Evolutionary conservation across 2,888 invertebrate genomes (phyloP).

Genomic region (Timema podura): DNA sequence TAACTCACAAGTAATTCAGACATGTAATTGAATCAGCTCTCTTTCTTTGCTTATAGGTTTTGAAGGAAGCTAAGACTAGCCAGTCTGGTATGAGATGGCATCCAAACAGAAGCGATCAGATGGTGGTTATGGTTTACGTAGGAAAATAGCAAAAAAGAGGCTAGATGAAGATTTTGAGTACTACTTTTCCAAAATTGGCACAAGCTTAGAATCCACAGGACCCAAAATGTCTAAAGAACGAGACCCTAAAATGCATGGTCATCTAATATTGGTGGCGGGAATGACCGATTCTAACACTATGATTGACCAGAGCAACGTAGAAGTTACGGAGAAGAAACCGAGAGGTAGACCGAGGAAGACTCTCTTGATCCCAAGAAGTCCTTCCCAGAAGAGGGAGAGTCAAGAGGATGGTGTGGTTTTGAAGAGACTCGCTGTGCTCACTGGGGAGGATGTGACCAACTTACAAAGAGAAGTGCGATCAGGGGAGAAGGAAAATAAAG

Average conservation of each 20-base stretch:
- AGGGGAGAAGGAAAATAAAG: slow-evolving; percentile 31
- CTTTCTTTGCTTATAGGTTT: slow-evolving; percentile 30
- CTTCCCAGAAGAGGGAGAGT: not conserved
- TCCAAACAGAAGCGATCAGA: slow-evolving; percentile 29
- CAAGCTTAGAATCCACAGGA: slow-evolving; percentile 5
- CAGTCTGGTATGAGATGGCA: slow-evolving; percentile 25
- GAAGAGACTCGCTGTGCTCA: not conserved
- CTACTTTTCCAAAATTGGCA: slow-evolving; percentile 29
- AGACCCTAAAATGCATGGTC: slow-evolving; percentile 4
- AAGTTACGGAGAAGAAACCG: slow-evolving; percentile 20
- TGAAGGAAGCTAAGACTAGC: slow-evolving; percentile 20
- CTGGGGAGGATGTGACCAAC: slow-evolving; percentile 19
- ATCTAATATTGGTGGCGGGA: slow-evolving; percentile 16
- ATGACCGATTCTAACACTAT: slow-evolving; percentile 6
- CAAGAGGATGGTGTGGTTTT: not conserved
- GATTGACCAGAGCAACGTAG: slow-evolving; percentile 17
- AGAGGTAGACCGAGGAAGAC: slow-evolving; percentile 29
- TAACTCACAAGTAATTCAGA: too few species aligned
- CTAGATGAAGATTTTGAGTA: slow-evolving; percentile 34
- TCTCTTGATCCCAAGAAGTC: not conserved
- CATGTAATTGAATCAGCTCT: slow-evolving; percentile 29
- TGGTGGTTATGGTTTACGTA: slow-evolving; percentile 31
- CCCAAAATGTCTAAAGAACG: slow-evolving; percentile 13
- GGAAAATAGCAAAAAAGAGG: slow-evolving; percentile 29
- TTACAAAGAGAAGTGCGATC: slow-evolving; percentile 27